Conservation (phyloP, 2,888 invertebrate species). For the Philhelius pedissequus region DNA sequence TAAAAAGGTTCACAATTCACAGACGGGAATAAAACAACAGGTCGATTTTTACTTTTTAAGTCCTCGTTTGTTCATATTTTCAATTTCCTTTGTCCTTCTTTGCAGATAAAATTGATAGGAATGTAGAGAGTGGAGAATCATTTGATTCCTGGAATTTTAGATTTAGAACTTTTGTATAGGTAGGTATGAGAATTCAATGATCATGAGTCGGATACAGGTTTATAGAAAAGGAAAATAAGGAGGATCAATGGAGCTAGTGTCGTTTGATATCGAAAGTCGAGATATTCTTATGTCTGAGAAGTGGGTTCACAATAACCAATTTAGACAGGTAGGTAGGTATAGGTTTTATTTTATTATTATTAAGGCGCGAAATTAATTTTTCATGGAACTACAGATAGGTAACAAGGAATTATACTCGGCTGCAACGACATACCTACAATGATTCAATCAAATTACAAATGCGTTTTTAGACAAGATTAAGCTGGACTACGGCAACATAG, state of each 20-base stretch:
- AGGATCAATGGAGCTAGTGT: background rate
- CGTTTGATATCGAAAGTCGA: too few relatives aligned
- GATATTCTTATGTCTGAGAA: too few relatives aligned
- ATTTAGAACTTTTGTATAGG: conserved; percentile 13
- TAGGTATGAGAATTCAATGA: background rate
- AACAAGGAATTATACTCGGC: too few relatives aligned
- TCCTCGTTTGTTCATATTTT: conserved; percentile 1
- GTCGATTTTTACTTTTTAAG: conserved; percentile 14
- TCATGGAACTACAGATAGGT: too few relatives aligned
- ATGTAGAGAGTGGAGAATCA: background rate
- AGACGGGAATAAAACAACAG: conserved; percentile 43
- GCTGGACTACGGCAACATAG: too few relatives aligned
- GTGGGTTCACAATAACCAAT: too few relatives aligned
- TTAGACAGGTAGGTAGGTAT: too few relatives aligned
- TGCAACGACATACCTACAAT: too few relatives aligned
- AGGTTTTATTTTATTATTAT: too few relatives aligned
- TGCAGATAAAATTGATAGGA: background rate
- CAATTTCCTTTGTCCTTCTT: conserved; percentile 63
- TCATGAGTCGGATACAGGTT: background rate
- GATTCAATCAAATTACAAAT: too few relatives aligned
- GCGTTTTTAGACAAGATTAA: too few relatives aligned
- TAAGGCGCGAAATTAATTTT: too few relatives aligned
- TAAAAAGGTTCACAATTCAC: conserved; percentile 23
- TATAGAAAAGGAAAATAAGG: background rate
- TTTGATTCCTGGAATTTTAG: conserved; percentile 36